Conservation (phyloP, 2,888 invertebrate genomes). For the Mythimna loreyi region DNA sequence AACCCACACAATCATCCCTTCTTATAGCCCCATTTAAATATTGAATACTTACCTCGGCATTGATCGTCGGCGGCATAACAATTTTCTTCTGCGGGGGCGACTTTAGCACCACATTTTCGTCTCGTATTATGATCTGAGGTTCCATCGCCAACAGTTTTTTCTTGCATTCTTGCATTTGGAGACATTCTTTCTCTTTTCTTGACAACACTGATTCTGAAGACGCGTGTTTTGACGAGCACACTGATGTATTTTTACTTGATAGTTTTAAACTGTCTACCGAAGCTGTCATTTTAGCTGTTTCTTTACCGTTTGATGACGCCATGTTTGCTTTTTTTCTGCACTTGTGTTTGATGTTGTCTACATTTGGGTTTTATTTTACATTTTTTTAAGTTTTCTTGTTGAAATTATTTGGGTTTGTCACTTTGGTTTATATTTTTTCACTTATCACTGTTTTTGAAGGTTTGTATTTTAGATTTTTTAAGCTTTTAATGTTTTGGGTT, state of each 20-base stretch:
- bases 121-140: conserved; percentile 87
- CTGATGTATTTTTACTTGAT: conserved; percentile 85
- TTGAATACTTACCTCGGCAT: conserved; percentile 83
- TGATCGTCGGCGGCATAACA: conserved; percentile 86
- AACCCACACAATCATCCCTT: conserved; percentile 36
- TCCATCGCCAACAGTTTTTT: conserved; percentile 87
- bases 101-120: conserved; percentile 85
- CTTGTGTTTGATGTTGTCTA: conserved; percentile 6
- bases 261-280: conserved; percentile 88
- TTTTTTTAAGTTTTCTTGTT: not conserved
- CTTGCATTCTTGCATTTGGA: conserved; percentile 89
- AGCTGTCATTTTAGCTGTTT: conserved; percentile 84
- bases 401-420: not conserved
- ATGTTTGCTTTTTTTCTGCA: conserved; percentile 69
- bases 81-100: conserved; percentile 90
- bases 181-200: conserved; percentile 85
- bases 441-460: not conserved
- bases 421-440: not conserved
- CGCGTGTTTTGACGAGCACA: conserved; percentile 85
- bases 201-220: conserved; percentile 88
- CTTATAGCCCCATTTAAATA: conserved; percentile 61
- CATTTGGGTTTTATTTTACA: not conserved
- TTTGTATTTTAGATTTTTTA: not conserved
- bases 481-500: not conserved
- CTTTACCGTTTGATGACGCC: conserved; percentile 87